Conservation (phyloP, 2,113 vertebrate species). For the Micromys minutus region DNA sequence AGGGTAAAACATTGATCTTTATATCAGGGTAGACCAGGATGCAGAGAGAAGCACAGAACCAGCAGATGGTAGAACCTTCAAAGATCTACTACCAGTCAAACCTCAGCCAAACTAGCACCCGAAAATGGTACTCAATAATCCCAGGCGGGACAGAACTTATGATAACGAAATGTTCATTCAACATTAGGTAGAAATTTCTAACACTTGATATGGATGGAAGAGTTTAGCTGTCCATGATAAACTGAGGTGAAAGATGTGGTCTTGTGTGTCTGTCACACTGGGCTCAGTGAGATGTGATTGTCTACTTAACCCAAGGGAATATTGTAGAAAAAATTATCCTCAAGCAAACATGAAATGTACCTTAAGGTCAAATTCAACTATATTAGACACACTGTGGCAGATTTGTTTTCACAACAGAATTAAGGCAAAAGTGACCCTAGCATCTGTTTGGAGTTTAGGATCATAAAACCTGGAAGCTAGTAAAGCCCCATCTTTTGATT, state of each 20-base stretch:
- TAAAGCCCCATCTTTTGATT: background rate
- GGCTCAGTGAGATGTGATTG: background rate
- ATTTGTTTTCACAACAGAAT: constrained; percentile 25
- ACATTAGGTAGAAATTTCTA: background rate
- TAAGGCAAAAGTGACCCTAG: background rate
- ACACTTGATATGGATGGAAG: no score
- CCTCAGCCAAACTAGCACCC: background rate
- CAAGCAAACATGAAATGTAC: background rate
- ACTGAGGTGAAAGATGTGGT: background rate
- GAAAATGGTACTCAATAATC: background rate
- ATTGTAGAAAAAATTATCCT: background rate
- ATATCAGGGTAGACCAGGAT: background rate
- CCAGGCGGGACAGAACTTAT: background rate
- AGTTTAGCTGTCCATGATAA: rapidly evolving
- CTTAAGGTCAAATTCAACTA: background rate
- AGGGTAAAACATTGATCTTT: no score
- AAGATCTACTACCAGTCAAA: background rate
- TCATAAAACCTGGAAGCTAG: constrained; percentile 4
- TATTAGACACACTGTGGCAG: background rate
- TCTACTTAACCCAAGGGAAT: background rate
- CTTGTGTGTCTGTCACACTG: background rate
- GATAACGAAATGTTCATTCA: background rate
- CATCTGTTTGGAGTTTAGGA: background rate
- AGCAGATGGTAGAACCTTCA: background rate
- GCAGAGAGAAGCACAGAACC: background rate